phyloP scores from a whole-genome alignment of 1,140 invertebrate genomes.

The Bombus pyrosoma region DNA sequence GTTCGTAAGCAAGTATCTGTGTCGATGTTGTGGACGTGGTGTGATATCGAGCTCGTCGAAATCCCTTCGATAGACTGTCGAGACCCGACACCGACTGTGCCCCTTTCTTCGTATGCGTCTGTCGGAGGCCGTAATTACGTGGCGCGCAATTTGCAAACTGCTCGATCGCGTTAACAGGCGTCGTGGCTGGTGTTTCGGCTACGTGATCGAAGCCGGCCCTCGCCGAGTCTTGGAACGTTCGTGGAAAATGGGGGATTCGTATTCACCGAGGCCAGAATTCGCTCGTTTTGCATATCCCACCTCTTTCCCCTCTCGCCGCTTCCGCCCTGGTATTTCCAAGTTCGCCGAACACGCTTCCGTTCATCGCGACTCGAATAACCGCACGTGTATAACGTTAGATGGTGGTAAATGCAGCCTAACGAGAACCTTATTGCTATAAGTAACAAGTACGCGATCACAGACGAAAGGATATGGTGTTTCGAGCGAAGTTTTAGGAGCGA shows the following conservation, averaged over 20 bases:
- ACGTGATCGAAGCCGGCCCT: constrained; percentile 14
- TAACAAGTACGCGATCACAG: background rate
- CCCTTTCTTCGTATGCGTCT: constrained; percentile 7
- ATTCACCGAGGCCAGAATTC: constrained; percentile 31
- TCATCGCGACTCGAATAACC: background rate
- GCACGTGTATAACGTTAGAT: background rate
- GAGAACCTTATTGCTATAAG: background rate
- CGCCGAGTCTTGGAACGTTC: constrained; percentile 18
- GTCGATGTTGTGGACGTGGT: background rate
- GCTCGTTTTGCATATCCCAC: constrained; percentile 46
- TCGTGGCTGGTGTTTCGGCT: background rate
- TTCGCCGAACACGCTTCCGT: constrained; percentile 10
- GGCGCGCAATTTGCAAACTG: constrained; percentile 36
- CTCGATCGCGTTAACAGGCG: constrained; percentile 33
- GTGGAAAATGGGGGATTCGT: constrained; percentile 55
- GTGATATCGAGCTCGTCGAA: background rate
- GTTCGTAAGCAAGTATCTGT: too few relatives aligned
- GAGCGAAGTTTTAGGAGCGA: background rate
- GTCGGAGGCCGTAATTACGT: constrained; percentile 27
- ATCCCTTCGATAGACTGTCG: background rate
- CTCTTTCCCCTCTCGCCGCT: background rate
- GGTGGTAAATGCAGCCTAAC: background rate
- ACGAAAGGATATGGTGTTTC: background rate
- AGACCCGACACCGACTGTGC: too few relatives aligned
- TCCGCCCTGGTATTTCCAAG: constrained; percentile 8